phyloP scores from a whole-genome alignment of 1,140 invertebrate species.

The Lordiphosa collinella region DNA sequence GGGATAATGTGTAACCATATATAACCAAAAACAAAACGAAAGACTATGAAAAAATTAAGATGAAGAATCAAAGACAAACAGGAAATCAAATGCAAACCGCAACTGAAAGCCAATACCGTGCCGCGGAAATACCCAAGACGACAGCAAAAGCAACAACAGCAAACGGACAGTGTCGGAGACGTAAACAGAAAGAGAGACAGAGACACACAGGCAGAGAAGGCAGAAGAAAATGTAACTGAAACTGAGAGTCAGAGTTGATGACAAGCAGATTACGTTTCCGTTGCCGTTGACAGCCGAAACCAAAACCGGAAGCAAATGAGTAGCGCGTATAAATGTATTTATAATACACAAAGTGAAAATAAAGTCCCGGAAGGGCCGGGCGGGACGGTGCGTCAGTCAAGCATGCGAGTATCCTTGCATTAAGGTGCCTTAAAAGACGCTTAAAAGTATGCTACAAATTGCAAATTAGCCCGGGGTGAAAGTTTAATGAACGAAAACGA shows the following conservation, averaged over 20 bases:
- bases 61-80: constrained; percentile 58
- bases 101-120: constrained; percentile 49
- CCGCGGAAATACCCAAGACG: constrained; percentile 66
- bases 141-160: constrained; percentile 28
- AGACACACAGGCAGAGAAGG: constrained; percentile 1
- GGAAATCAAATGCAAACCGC: constrained; percentile 68
- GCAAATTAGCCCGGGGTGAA: constrained; percentile 48
- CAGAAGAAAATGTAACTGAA: constrained; percentile 31
- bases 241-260: constrained; percentile 48
- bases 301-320: constrained; percentile 67
- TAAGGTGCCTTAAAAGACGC: not conserved
- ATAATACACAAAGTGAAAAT: constrained; percentile 55
- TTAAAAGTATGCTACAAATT: constrained; percentile 20
- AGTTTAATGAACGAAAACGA: constrained; percentile 48
- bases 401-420: constrained; percentile 13
- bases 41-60: not conserved
- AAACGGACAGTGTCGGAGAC: constrained; percentile 16
- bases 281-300: constrained; percentile 61
- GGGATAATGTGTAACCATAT: constrained; percentile 29
- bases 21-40: constrained; percentile 10
- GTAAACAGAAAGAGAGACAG: not conserved
- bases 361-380: constrained; percentile 16
- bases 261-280: constrained; percentile 75
- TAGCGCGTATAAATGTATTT: constrained; percentile 72
- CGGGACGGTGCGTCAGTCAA: constrained; percentile 16